These are phyloP conservation scores for Dasypolia templi DNA, from an alignment of 2,888 invertebrate species.

Conservation along the genomic window DNA sequence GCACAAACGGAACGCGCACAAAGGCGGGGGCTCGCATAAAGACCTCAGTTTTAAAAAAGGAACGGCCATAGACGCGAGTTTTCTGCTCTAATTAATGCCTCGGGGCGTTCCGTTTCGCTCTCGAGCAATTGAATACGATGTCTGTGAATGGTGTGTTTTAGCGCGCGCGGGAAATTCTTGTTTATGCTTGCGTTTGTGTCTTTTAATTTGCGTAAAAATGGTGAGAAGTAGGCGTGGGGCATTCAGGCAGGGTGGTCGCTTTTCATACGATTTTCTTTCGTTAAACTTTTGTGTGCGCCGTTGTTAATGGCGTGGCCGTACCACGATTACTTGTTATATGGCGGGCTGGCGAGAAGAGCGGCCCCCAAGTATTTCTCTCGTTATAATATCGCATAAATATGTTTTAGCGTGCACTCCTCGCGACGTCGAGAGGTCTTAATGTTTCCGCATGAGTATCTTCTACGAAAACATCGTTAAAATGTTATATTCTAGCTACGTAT, in stretches of 20 bases:
- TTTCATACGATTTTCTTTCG: conserved; percentile 78
- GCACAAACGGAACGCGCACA: conserved; percentile 81
- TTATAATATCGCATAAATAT: conserved; percentile 88
- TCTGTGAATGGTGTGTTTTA: conserved; percentile 88
- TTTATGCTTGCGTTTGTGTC: conserved; percentile 86
- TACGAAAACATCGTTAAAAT: conserved; percentile 79
- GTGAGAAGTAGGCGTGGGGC: conserved; percentile 83
- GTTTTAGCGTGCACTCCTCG: conserved; percentile 82
- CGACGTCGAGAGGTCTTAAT: conserved; percentile 78
- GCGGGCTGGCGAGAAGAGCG: conserved; percentile 70
- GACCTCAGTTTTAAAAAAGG: conserved; percentile 88
- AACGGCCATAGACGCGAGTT: conserved; percentile 86
- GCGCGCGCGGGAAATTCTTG: conserved; percentile 83
- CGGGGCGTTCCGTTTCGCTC: conserved; percentile 88
- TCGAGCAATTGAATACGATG: conserved; percentile 86
- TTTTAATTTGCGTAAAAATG: conserved; percentile 90
- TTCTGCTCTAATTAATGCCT: conserved; percentile 90
- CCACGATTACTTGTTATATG: conserved; percentile 83
- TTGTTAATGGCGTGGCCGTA: conserved; percentile 73
- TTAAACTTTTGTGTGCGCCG: conserved; percentile 77
- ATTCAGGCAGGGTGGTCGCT: conserved; percentile 77
- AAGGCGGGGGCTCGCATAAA: conserved; percentile 84
- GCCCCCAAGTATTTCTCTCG: conserved; percentile 81
- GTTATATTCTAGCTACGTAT: conserved; percentile 39
- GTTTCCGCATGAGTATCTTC: conserved; percentile 83